Percentiles rank a stretch among this genome's conserved stretches.
Evolutionary conservation across 2,113 vertebrate species (phyloP).

Genomic region (Stictonetta naevosa): DNA sequence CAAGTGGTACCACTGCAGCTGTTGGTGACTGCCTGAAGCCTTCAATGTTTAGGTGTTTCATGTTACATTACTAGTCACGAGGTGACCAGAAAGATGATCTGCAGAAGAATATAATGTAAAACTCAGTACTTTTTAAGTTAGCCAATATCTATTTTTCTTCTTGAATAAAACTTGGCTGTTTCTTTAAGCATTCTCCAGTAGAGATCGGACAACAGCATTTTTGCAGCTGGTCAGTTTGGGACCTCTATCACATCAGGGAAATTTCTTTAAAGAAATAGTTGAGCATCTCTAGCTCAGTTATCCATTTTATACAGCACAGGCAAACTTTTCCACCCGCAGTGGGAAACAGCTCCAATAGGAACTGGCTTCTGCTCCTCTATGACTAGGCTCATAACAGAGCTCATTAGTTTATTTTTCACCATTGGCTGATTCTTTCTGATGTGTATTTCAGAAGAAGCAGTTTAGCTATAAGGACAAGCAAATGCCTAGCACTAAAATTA

Average conservation of each 20-base stretch:
- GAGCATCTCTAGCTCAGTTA: not conserved
- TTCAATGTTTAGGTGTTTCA: not conserved
- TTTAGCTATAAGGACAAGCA: not conserved
- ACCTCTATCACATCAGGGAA: not conserved
- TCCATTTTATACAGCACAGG: not conserved
- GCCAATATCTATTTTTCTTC: not conserved
- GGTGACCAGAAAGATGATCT: not conserved
- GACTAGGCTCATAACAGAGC: not conserved
- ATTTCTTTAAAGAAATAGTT: not conserved
- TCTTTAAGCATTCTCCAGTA: not conserved
- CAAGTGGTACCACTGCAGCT: not conserved
- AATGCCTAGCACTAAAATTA: slow-evolving; percentile 1
- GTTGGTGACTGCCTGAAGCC: not conserved
- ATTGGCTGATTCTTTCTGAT: not conserved
- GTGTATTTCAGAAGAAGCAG: not conserved
- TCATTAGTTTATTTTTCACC: not conserved
- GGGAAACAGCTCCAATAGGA: not conserved
- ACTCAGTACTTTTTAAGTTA: not conserved
- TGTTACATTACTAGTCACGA: not conserved
- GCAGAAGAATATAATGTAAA: not conserved
- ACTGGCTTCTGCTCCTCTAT: not conserved
- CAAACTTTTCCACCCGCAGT: not conserved
- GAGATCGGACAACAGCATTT: not conserved
- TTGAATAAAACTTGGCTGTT: not conserved
- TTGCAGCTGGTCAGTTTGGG: not conserved